Evolutionary conservation across 2,888 invertebrate species (phyloP).

Genomic region (Tachina grossa): DNA sequence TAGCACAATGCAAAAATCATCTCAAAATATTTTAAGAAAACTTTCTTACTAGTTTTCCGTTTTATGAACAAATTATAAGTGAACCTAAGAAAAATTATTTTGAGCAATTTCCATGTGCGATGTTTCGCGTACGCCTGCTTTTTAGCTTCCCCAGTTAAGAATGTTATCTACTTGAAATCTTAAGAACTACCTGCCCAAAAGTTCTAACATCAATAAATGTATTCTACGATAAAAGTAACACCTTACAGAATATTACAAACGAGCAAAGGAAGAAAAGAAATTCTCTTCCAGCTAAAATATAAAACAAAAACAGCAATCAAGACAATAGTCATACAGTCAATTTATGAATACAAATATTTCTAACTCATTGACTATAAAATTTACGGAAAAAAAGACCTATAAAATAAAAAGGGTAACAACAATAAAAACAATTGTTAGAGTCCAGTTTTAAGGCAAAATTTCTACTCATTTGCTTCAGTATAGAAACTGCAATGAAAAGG

Average conservation of each 20-base stretch:
- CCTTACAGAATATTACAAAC: conserved; percentile 11
- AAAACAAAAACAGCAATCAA: conserved; percentile 19
- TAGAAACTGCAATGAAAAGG: conserved; percentile 35
- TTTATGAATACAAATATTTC: conserved; percentile 54
- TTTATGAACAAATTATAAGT: too few relatives aligned
- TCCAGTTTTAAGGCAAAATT: conserved; percentile 40
- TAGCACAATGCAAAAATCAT: too few relatives aligned
- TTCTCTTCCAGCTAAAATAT: conserved; percentile 9
- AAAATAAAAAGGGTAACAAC: conserved; percentile 15
- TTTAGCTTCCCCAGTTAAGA: too few relatives aligned
- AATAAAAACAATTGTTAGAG: conserved; percentile 51
- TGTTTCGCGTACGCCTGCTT: too few relatives aligned
- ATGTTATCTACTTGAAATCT: not conserved
- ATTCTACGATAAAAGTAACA: not conserved
- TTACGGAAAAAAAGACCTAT: not conserved
- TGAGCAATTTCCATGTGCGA: too few relatives aligned
- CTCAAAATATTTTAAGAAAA: too few relatives aligned
- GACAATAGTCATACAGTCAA: conserved; percentile 49
- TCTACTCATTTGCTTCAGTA: conserved; percentile 8
- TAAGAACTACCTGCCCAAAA: not conserved
- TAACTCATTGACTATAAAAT: conserved; percentile 41
- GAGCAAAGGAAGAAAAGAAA: not conserved
- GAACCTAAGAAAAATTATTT: too few relatives aligned
- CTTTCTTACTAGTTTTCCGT: too few relatives aligned
- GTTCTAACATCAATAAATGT: not conserved